These are phyloP conservation scores for Thera obeliscata DNA, from an alignment of 2,888 invertebrate species.

Conservation along the genomic window DNA sequence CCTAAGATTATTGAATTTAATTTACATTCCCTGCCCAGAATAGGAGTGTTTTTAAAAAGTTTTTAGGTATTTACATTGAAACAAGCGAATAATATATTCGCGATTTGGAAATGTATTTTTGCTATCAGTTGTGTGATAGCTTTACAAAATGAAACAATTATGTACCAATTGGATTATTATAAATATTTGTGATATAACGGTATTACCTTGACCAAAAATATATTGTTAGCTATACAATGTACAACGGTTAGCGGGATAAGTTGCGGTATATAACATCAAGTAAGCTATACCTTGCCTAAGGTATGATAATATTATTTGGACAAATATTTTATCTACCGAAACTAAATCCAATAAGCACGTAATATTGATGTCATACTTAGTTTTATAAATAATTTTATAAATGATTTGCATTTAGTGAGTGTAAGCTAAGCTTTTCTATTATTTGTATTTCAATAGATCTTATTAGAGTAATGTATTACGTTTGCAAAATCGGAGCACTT, in stretches of 20 bases:
- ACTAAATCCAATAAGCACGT: neutral
- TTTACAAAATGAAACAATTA: slow-evolving; percentile 16
- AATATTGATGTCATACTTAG: slow-evolving; percentile 5
- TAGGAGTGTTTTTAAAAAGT: slow-evolving; percentile 33
- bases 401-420: slow-evolving; percentile 39
- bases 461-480: neutral
- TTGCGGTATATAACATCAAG: slow-evolving; percentile 1
- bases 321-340: slow-evolving; percentile 9
- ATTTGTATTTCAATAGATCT: slow-evolving; percentile 35
- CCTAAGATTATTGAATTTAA: slow-evolving; percentile 47
- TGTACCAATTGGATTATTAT: slow-evolving; percentile 25
- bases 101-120: slow-evolving; percentile 9
- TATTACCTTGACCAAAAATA: slow-evolving; percentile 40
- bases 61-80: slow-evolving; percentile 2
- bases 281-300: neutral
- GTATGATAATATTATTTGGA: slow-evolving; percentile 7
- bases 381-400: slow-evolving; percentile 2
- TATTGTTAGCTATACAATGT: slow-evolving; percentile 27
- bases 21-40: slow-evolving; percentile 67
- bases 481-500: slow-evolving; percentile 2
- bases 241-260: slow-evolving; percentile 15
- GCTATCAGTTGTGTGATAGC: slow-evolving; percentile 19
- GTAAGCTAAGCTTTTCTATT: slow-evolving; percentile 31
- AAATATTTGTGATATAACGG: slow-evolving; percentile 29
- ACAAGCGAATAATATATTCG: neutral